A percentile compares a stretch with the other conserved stretches of the same genome.
Conservation (phyloP, 2,113 vertebrate species). For the Marmota monax region DNA sequence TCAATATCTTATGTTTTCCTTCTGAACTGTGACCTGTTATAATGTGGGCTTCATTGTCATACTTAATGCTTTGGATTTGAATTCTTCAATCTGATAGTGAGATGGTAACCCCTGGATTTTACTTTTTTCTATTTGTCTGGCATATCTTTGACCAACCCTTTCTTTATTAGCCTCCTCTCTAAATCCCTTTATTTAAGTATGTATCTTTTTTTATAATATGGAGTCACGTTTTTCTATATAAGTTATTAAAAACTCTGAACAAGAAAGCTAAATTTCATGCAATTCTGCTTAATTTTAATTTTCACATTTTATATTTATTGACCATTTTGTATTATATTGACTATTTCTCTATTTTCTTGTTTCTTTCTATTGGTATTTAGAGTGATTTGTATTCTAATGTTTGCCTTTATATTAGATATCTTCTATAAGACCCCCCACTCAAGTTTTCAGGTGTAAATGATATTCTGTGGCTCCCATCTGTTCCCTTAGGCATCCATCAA, state of each 20-base stretch:
- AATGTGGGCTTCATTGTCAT: background rate
- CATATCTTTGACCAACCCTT: background rate
- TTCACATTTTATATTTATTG: slow-evolving; percentile 28
- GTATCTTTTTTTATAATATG: background rate
- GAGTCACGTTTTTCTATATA: background rate
- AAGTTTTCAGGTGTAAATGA: background rate
- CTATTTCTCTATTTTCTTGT: background rate
- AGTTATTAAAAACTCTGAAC: slow-evolving; percentile 32
- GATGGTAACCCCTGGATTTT: background rate
- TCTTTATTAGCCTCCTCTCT: slow-evolving; percentile 24
- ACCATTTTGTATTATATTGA: background rate
- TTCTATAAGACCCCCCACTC: background rate
- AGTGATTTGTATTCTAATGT: background rate
- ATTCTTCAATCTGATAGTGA: background rate
- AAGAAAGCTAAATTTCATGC: background rate
- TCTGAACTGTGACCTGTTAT: background rate
- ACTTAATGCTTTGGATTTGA: slow-evolving; percentile 18
- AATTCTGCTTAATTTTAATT: background rate
- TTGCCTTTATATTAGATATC: background rate
- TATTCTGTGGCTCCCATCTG: background rate
- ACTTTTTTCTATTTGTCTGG: background rate
- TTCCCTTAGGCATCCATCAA: background rate
- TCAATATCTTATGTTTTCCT: background rate
- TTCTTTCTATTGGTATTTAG: slow-evolving; percentile 9
- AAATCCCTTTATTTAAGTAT: slow-evolving; percentile 30